Base-by-base conservation (phyloP, 2,888 invertebrate genomes). In the Cephus pulcher region DNA sequence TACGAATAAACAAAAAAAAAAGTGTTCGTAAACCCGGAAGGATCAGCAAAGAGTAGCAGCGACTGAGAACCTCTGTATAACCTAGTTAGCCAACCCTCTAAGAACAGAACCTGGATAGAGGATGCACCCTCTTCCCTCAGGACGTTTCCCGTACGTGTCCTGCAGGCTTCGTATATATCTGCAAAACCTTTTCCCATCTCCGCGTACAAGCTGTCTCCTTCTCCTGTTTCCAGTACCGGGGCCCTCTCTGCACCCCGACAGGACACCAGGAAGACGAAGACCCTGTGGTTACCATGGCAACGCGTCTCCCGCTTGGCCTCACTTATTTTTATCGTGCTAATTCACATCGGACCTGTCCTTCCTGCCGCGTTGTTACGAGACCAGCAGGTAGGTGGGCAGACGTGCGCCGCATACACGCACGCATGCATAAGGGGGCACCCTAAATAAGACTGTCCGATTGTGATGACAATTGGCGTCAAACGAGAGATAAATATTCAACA, bases 1-100 rank as follows among this genome's bases (percentile, higher is more conserved):
- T 23, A 74, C 6, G 23, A 2, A 56, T 56, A 56, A 6, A 9
- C 0, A 23, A 56, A 56, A 35, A 12, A 11, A 56, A 35, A 23
- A 56, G 23, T 56, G 2, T 23, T 56, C 56, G 23, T 56, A 23
- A 9, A 9, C 9, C 56, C 56, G 9, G 0, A 15, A 37, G 1
- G 56, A 56, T 23, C 56, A 23, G 56, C 23, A 56, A 15, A 23
- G 56, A 56, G 9, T 23, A 56, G 9, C 9, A 23, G 2, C 56
- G 71, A 84, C 88, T 89, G 89, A 86, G 89, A 87, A 87, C 89
- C 88, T 37, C 84, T 80, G 84, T 89, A 23, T 56, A 89, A 89
- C 86, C 80, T 83, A 89, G 88, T 89, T 89, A 89, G 82, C 84
- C 56, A 23, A 82, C 85, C 88, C 86, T 88, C 88, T 81, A 82